Percentiles rank a stretch among this genome's conserved stretches.
These are phyloP conservation scores for Equus quagga DNA, from an alignment of 2,113 vertebrate species.

Conservation along the genomic window DNA sequence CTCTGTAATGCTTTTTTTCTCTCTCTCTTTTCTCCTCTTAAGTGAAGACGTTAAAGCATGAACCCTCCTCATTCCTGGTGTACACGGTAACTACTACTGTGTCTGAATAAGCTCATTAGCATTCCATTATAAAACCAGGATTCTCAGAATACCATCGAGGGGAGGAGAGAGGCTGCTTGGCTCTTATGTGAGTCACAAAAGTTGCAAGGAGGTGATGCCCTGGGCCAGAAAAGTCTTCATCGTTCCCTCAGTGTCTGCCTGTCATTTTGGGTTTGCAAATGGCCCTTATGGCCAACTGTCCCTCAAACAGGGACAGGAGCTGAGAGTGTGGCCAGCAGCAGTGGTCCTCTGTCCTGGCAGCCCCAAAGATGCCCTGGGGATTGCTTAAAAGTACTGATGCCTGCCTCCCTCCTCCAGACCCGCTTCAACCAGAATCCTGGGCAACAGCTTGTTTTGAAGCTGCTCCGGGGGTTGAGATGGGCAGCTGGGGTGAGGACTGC, in stretches of 20 bases:
- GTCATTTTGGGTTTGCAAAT: neutral
- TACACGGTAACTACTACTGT: neutral
- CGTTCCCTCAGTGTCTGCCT: neutral
- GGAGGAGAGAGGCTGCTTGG: neutral
- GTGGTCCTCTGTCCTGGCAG: neutral
- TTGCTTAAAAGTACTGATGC: fast-evolving
- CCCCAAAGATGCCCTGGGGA: neutral
- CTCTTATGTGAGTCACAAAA: neutral
- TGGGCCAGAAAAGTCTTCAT: neutral
- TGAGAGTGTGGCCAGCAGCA: fast-evolving
- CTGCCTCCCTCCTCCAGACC: neutral
- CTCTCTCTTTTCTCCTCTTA: neutral
- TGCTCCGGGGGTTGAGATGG: neutral
- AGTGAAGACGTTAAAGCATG: neutral
- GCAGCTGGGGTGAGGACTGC: neutral
- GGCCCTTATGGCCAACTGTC: neutral
- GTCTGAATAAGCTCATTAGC: neutral
- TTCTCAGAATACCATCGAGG: neutral
- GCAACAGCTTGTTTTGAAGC: neutral
- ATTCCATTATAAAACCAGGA: neutral
- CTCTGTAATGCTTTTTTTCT: neutral
- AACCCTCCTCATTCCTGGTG: neutral
- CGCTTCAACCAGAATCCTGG: neutral
- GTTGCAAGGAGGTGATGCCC: neutral
- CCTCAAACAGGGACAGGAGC: neutral